Evolutionary conservation across 2,797 vertebrate species (phyloP), one percentile per base, ranked within the genome.

Genomic region (Pseudopleuronectes americanus): DNA sequence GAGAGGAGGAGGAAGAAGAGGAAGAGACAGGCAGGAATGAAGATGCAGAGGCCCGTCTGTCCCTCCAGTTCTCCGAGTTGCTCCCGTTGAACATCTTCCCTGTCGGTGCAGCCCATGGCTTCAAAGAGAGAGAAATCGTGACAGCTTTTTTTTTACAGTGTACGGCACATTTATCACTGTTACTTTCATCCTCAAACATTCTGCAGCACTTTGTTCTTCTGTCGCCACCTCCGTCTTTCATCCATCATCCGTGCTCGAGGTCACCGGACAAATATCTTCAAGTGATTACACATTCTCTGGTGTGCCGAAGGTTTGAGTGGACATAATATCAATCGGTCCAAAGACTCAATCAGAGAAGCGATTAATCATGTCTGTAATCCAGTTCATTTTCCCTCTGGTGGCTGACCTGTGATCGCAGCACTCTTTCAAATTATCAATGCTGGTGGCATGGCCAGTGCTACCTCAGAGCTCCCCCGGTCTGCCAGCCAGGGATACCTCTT

Each of bases 51-150:
- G 92, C 92, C 23, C 86, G 86, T 86, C 95, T 87, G 58, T 95
- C 92, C 70, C 95, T 88, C 95, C 95, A 96, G 92, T 96, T 96
- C 31, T 93, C 92, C 0, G 92, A 94, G 82, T 94, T 31, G 1
- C 95, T 95, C 38, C 94, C 92, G 3, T 90, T 93, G 2, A 19
- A 86, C 33, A 68, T 14, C 61, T 89, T 91, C 43, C 89, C 93
- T 36, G 41, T 83, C 68, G 86, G 92, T 55, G 83, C 53, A 28
- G 64, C 84, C 90, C 93, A 92, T 1, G 77, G 66, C 93, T 93
- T 22, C 36, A 69, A 45, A 17, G 31, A 77, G 47, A 64, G 66
- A 53, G 61, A 80, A 47, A 64, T 1, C 31, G 38, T 45, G 33
- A 47, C 16, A 0, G 4, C 1, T 12, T 36, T 36, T 36, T 36